Conservation (phyloP, 2,888 invertebrate genomes). For the Prosapia bicincta region DNA sequence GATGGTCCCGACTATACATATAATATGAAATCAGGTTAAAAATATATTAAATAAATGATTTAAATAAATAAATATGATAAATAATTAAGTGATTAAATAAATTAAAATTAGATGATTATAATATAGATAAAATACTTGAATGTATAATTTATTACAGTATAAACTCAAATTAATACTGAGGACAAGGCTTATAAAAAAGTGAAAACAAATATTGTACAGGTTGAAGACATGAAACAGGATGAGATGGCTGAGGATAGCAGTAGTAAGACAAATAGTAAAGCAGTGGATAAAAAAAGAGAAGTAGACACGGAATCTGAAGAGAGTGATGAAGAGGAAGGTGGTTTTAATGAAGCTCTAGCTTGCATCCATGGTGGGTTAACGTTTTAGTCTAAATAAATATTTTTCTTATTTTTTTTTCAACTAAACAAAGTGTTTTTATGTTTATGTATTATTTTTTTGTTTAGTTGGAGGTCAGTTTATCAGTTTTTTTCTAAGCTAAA, state of each 20-base stretch:
- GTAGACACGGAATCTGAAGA: slow-evolving; percentile 41
- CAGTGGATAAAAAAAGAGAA: background rate
- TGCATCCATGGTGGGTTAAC: slow-evolving; percentile 50
- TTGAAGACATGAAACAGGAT: background rate
- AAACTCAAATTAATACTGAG: background rate
- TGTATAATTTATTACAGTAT: background rate
- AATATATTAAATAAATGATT: too few species aligned
- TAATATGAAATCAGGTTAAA: too few species aligned
- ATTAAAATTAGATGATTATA: background rate
- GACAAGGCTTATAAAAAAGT: background rate
- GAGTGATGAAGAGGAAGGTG: slow-evolving; percentile 43
- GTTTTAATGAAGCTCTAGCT: slow-evolving; percentile 55
- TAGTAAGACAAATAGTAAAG: background rate
- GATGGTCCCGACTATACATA: too few species aligned
- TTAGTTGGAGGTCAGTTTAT: too few species aligned
- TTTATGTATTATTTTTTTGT: too few species aligned
- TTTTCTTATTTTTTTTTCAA: too few species aligned
- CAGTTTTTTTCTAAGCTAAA: too few species aligned
- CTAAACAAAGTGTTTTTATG: background rate
- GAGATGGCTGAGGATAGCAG: background rate
- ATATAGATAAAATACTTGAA: background rate
- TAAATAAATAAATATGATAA: too few species aligned
- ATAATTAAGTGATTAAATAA: background rate
- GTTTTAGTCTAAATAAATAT: too few species aligned
- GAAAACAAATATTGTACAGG: background rate